phyloP scores from a whole-genome alignment of 2,888 invertebrate species.

The Protophormia terraenovae region DNA sequence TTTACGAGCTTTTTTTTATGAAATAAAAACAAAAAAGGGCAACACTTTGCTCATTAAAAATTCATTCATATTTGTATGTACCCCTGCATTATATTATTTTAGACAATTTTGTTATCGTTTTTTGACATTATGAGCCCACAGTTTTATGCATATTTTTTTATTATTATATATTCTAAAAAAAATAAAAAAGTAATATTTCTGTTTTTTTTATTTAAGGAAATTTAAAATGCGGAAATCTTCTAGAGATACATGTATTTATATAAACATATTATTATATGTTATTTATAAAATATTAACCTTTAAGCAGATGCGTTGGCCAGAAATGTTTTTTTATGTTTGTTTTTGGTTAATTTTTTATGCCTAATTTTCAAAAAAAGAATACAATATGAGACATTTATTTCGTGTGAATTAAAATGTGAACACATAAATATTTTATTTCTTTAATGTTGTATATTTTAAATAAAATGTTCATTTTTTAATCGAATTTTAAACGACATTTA shows the following conservation, averaged over 20 bases:
- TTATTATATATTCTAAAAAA: neutral
- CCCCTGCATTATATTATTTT: neutral
- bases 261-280: neutral
- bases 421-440: neutral
- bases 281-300: neutral
- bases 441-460: neutral
- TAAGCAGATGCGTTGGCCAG: neutral
- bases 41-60: neutral
- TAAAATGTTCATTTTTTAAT: neutral
- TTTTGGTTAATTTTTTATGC: neutral
- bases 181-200: neutral
- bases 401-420: neutral
- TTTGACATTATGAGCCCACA: constrained; percentile 12
- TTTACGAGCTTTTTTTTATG: neutral
- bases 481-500: neutral
- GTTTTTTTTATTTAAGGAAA: neutral
- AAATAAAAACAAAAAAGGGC: neutral
- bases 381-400: neutral
- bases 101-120: neutral
- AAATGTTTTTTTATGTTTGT: neutral
- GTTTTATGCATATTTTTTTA: neutral
- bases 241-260: neutral
- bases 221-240: constrained; percentile 7
- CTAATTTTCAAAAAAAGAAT: neutral
- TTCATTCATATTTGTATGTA: too few species aligned